phyloP scores from a whole-genome alignment of 1,140 invertebrate species.

The Asbolus verrucosus region DNA sequence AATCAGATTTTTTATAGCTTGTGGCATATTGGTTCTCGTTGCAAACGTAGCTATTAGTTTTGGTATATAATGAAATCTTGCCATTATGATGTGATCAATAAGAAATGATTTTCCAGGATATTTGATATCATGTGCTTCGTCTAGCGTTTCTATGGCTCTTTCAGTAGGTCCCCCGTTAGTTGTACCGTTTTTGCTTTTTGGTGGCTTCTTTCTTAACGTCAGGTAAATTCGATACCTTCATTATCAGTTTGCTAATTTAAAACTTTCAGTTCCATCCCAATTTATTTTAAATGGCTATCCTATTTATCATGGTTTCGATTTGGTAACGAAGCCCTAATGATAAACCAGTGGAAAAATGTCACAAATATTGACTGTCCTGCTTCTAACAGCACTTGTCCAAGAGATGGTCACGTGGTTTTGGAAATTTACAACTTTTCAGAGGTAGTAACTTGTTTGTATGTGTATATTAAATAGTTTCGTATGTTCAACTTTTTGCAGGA shows the following conservation, averaged over 20 bases:
- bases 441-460: conserved; percentile 69
- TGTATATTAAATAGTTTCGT: too few relatives aligned
- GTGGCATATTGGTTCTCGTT: conserved; percentile 82
- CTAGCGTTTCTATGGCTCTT: conserved; percentile 85
- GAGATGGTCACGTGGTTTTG: conserved; percentile 81
- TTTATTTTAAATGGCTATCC: conserved; percentile 91
- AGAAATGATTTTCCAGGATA: conserved; percentile 74
- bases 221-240: conserved; percentile 77
- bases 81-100: neutral
- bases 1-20: conserved; percentile 80
- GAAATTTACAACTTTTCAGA: conserved; percentile 83
- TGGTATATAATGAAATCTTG: conserved; percentile 70
- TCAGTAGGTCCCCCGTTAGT: conserved; percentile 91
- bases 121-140: conserved; percentile 87
- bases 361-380: conserved; percentile 66
- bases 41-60: conserved; percentile 93
- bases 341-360: conserved; percentile 92
- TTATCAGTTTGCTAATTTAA: neutral
- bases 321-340: conserved; percentile 91
- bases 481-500: too few relatives aligned
- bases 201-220: conserved; percentile 95
- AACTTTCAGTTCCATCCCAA: conserved; percentile 81
- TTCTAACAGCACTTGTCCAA: conserved; percentile 64
- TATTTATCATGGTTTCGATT: conserved; percentile 98
- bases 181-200: conserved; percentile 93